Evolutionary conservation across 2,888 invertebrate species (phyloP), one percentile per base, ranked within the genome.

Genomic region (Latrodectus elegans): DNA sequence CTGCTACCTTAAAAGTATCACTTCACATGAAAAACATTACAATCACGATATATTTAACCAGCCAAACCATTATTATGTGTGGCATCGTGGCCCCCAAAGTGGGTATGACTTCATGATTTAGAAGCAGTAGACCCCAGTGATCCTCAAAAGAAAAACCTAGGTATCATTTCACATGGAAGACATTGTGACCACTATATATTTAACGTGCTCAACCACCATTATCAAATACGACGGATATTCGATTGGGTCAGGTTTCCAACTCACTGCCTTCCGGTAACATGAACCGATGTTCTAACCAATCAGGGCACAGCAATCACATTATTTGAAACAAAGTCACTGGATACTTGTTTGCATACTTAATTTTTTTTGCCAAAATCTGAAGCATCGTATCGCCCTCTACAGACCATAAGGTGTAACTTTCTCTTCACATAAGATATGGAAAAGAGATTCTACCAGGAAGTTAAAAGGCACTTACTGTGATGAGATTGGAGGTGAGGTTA

Each of bases 401-500:
- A 17, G 12, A 9, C 12, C 22, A 0, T 22, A 22, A 22, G 0
- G 22, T 64, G 6, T 6, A 9, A 64, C 15, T 4, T n/a, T 64
- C 64, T n/a, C 64, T 64, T 0, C 15, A 15, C 8, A 15, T 60
- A 1, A 60, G 64, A 15, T 12, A 60, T 12, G 12, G 2, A n/a
- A 1, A 60, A n/a, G 12, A 2, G 64, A 60, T 22, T 22, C 1
- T 22, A 22, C 22, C 22, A 22, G n/a, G 3, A 17, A 68, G 17
- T 12, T 26, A 17, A 73, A 15, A 26, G 2, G 8, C 1, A 52
- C 64, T 80, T 22, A 86, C 86, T 77, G 82, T 22, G 9, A 88
- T 49, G 10, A 22, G 8, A 68, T 88, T 88, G 15, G 78, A 26
- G 0, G 88, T 68, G 22, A 88, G 72, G 51, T 88, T 88, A 12